Conservation (phyloP, 2,113 vertebrate species). For the Anthoscopus minutus region DNA sequence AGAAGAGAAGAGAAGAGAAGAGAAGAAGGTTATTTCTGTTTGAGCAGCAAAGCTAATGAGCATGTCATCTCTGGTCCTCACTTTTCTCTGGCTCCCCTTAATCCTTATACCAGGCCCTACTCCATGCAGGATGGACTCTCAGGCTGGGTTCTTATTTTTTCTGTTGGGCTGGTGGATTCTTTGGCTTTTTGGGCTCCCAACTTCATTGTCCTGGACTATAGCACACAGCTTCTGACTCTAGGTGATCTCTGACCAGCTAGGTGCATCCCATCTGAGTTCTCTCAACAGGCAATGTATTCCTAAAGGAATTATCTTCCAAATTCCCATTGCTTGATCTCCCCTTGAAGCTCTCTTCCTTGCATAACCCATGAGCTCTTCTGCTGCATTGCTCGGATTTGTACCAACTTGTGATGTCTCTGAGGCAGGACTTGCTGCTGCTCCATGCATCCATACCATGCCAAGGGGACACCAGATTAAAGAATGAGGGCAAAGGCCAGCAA, state of each 20-base stretch:
- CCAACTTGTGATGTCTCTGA: neutral
- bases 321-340: neutral
- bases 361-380: neutral
- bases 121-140: neutral
- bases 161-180: neutral
- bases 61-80: neutral
- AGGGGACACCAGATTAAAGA: neutral
- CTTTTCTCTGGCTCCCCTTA: neutral
- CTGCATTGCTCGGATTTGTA: neutral
- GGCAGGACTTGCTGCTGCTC: neutral
- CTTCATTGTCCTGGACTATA: neutral
- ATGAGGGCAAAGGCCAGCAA: neutral
- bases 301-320: neutral
- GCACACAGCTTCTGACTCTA: neutral
- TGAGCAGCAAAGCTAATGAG: neutral
- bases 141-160: neutral
- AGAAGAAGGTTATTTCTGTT: neutral
- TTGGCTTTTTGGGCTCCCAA: neutral
- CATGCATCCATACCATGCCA: neutral
- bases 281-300: neutral
- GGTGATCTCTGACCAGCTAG: neutral
- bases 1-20: too few species aligned
- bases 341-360: neutral
- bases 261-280: neutral
- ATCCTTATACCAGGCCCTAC: neutral